Percentiles rank a stretch among this genome's conserved stretches.
These are phyloP conservation scores for Ormyrus nitidulus DNA, from an alignment of 2,888 invertebrate genomes.

Conservation along the genomic window DNA sequence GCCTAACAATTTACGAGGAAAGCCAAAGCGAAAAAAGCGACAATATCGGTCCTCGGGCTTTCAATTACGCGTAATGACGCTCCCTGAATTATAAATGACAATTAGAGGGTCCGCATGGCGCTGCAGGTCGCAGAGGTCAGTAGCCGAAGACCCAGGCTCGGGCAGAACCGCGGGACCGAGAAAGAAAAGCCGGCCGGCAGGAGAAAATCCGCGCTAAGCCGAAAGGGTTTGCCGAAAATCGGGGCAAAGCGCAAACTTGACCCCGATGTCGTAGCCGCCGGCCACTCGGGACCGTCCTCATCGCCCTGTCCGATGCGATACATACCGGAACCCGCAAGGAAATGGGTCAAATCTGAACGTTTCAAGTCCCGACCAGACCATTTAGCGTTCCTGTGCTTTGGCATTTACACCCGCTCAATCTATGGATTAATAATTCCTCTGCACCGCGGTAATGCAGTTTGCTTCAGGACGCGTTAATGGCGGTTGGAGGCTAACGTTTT, in stretches of 20 bases:
- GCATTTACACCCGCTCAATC: too few relatives aligned
- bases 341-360: constrained; percentile 65
- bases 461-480: too few relatives aligned
- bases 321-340: constrained; percentile 60
- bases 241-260: constrained; percentile 71
- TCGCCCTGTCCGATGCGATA: constrained; percentile 49
- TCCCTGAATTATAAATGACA: constrained; percentile 41
- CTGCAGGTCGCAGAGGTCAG: constrained; percentile 61
- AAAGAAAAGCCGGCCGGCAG: constrained; percentile 58
- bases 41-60: constrained; percentile 22
- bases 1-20: background rate
- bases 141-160: constrained; percentile 50
- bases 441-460: too few relatives aligned
- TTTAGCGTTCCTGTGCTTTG: too few relatives aligned
- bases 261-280: constrained; percentile 57
- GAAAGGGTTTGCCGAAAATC: constrained; percentile 71
- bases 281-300: constrained; percentile 52
- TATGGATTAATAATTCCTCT: too few relatives aligned
- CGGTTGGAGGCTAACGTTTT: too few relatives aligned
- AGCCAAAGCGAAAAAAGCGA: background rate
- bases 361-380: too few relatives aligned
- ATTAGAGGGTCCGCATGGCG: constrained; percentile 22
- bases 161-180: constrained; percentile 52
- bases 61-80: constrained; percentile 32
- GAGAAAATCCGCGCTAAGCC: constrained; percentile 68